Base-by-base conservation (phyloP, 2,113 vertebrate genomes). In the Tapirus terrestris region DNA sequence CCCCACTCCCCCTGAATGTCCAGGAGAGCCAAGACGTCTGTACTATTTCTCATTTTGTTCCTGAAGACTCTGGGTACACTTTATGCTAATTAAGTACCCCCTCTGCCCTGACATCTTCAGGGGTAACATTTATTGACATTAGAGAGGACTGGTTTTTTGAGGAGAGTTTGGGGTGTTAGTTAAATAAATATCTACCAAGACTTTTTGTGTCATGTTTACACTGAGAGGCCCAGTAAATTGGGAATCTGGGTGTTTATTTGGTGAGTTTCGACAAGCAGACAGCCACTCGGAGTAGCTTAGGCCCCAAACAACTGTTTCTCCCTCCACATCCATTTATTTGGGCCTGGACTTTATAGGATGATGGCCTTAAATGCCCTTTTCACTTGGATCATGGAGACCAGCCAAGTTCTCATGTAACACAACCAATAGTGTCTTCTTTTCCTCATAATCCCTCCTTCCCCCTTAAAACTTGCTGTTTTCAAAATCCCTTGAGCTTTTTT, bases 1-100 rank as follows among this genome's bases (percentile, higher is more conserved):
- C 21, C 39, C 2, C 9, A 0, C n/a, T 6, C 5, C 29, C 45
- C 31, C 4, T 1, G 0, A 45, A 9, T n/a, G 29, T 51, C 84
- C 77, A 3, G 33, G 61, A 61, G 48, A 33, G 56, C 56, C 29
- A 13, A 4, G 68, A 36, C 1, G 2, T 14, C 80, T 20, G 25
- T 10, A 14, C 58, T 4, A 0, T 3, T 75, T 39, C 16, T 45
- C 21, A 1, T 16, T 68, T 61, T n/a, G 79, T 36, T 77, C 39
- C 25, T 10, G 4, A n/a, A 63, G 68, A 25, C 2, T 31, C 51
- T 23, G 53, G 17, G 25, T 45, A 1, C 12, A 7, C 58, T 31
- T 53, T 1, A 6, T 27, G 1, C 36, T n/a, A 33, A 13, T 10
- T 16, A 81, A n/a, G 48, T 27, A 20, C n/a, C 20, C 33, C 3